phyloP scores from a whole-genome alignment of 2,113 vertebrate species.

The Cottus gobio region DNA sequence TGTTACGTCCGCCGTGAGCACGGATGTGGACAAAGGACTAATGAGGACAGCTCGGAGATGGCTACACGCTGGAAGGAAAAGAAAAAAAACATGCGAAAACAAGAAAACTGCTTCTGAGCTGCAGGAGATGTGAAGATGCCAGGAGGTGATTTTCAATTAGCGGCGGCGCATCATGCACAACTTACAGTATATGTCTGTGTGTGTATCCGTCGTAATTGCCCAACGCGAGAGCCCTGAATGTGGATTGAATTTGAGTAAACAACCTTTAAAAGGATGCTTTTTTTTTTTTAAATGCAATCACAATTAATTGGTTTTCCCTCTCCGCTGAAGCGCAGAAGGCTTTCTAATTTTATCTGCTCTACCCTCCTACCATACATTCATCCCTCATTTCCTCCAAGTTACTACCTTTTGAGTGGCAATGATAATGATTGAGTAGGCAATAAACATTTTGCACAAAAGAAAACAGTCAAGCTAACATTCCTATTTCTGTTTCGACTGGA shows the following conservation, averaged over 20 bases:
- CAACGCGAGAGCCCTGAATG: conserved; percentile 18
- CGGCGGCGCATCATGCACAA: background rate
- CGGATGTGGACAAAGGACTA: conserved; percentile 56
- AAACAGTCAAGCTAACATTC: conserved; percentile 32
- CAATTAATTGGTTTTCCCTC: conserved; percentile 16
- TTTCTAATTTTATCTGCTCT: conserved; percentile 33
- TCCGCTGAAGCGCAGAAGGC: conserved; percentile 7
- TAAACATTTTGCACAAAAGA: conserved; percentile 15
- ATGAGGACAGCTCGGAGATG: conserved; percentile 46
- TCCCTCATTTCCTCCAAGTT: conserved; percentile 23
- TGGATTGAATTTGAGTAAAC: conserved; percentile 38
- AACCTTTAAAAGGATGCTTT: conserved; percentile 30
- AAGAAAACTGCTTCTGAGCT: conserved; percentile 8
- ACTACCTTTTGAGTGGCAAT: conserved; percentile 21
- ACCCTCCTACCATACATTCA: conserved; percentile 4
- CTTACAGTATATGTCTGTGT: conserved; percentile 5
- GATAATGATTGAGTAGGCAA: conserved; percentile 7
- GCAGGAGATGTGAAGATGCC: conserved; percentile 12
- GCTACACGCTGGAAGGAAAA: background rate
- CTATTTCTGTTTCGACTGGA: background rate
- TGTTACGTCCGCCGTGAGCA: conserved; percentile 30
- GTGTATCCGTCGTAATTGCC: conserved; percentile 16
- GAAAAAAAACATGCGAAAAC: conserved; percentile 10
- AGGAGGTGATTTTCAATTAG: conserved; percentile 31
- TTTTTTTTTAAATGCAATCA: conserved; percentile 4